phyloP scores from a whole-genome alignment of 2,888 invertebrate species.

The Labia minor region DNA sequence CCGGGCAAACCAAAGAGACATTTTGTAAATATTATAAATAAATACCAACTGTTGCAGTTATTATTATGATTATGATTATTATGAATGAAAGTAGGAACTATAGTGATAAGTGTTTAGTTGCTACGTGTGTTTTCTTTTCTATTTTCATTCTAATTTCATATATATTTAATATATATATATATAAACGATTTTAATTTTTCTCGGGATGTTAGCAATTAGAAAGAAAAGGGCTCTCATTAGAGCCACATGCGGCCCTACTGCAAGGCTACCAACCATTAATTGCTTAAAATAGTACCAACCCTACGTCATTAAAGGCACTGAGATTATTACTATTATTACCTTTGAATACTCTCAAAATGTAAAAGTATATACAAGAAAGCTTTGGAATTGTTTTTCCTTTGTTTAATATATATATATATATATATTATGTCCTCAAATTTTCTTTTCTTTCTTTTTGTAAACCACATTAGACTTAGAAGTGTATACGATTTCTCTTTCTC shows the following conservation, averaged over 20 bases:
- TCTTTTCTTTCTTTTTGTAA: neutral
- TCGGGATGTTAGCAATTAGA: neutral
- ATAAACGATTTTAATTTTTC: neutral
- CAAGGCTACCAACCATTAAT: neutral
- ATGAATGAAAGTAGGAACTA: neutral
- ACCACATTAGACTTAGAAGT: neutral
- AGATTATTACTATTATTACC: too few relatives aligned
- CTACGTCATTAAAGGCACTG: too few relatives aligned
- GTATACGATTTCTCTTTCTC: neutral
- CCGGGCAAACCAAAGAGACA: conserved; percentile 8
- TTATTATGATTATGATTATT: too few relatives aligned
- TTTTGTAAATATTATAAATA: neutral
- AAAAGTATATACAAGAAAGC: too few relatives aligned
- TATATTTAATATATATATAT: too few relatives aligned
- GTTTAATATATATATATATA: too few relatives aligned
- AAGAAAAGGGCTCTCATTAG: neutral
- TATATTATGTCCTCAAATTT: too few relatives aligned
- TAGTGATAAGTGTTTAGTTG: neutral
- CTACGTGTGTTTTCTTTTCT: neutral
- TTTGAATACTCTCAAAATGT: too few relatives aligned
- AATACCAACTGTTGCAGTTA: neutral
- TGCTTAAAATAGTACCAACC: too few relatives aligned
- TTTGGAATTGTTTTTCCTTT: too few relatives aligned
- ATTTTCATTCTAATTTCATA: neutral
- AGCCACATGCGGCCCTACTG: neutral